phyloP scores from a whole-genome alignment of 2,113 vertebrate species.

The Petaurus breviceps region DNA sequence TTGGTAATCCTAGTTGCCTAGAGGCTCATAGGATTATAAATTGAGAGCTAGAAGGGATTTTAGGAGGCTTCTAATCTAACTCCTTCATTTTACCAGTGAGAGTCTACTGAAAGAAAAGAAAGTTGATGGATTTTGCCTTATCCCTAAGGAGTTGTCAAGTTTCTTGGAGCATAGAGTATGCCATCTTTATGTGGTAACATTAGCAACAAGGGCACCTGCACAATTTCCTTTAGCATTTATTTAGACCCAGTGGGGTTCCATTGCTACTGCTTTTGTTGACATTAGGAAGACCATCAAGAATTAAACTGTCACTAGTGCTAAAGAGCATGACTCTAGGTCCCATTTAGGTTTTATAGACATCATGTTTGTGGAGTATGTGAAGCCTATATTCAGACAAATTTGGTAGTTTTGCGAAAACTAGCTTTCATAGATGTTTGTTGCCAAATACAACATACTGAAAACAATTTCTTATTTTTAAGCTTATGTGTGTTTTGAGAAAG shows the following conservation, averaged over 20 bases:
- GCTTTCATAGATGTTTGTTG: not conserved
- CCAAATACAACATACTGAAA: not conserved
- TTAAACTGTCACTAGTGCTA: not conserved
- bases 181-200: not conserved
- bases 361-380: not conserved
- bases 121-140: not conserved
- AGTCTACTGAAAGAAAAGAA: not conserved
- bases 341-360: not conserved
- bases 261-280: not conserved
- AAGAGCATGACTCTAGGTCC: not conserved
- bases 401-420: not conserved
- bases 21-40: not conserved
- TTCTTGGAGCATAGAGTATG: not conserved
- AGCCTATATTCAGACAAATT: not conserved
- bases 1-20: not conserved
- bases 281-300: not conserved
- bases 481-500: not conserved
- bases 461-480: not conserved
- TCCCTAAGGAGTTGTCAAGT: not conserved
- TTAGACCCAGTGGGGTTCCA: not conserved
- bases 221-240: not conserved
- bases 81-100: not conserved
- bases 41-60: not conserved
- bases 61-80: not conserved
- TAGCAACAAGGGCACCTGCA: not conserved